Evolutionary conservation across 2,113 vertebrate genomes (phyloP).

Genomic region (Paradoxurus hermaphroditus): DNA sequence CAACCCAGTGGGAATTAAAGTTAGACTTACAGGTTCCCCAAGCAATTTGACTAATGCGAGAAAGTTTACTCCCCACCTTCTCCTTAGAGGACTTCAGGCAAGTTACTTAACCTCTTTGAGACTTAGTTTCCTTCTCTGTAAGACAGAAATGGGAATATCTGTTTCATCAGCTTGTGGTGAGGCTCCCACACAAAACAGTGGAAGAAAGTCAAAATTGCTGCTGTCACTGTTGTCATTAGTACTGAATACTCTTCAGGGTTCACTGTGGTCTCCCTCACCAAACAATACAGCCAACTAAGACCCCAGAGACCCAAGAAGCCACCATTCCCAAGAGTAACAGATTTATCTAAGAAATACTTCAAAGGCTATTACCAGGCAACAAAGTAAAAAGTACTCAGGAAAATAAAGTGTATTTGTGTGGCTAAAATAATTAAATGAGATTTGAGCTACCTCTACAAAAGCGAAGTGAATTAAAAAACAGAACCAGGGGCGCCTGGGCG

Average conservation of each 20-base stretch:
- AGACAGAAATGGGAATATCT: not conserved
- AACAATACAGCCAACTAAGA: constrained; percentile 22
- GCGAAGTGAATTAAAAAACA: not conserved
- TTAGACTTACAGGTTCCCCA: not conserved
- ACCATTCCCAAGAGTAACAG: constrained; percentile 15
- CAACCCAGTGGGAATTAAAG: not conserved
- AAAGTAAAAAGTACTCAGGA: not conserved
- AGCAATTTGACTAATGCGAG: not conserved
- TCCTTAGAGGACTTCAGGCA: not conserved
- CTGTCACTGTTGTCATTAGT: not conserved
- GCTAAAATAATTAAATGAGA: constrained; percentile 30
- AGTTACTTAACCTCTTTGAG: constrained; percentile 13
- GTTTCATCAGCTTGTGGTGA: not conserved
- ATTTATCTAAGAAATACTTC: constrained; percentile 48
- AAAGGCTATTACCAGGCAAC: constrained; percentile 47
- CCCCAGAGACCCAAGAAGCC: not conserved
- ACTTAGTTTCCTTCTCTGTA: not conserved
- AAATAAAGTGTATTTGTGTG: not conserved
- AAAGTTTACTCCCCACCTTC: not conserved
- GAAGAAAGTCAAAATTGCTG: not conserved
- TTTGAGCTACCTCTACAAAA: not conserved
- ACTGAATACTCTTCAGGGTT: not conserved
- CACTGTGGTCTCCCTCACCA: not conserved
- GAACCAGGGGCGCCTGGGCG: not conserved
- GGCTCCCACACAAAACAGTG: not conserved